A percentile compares a stretch with the other conserved stretches of the same genome.
These are phyloP conservation scores for Tenebrosternarchus preto DNA, from an alignment of 2,113 vertebrate species.

Conservation along the genomic window DNA sequence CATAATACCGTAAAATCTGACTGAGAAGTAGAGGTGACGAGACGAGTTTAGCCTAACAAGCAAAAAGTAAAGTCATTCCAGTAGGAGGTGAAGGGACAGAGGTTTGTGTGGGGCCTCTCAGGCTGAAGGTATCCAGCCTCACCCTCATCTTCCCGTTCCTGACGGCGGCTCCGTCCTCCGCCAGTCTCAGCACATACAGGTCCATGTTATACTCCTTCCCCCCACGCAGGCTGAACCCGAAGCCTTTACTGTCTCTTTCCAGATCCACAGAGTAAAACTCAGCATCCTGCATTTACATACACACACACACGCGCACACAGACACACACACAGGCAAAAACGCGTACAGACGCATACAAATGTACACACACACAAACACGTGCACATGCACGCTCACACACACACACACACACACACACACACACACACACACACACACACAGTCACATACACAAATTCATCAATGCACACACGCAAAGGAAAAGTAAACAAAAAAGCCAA, in stretches of 20 bases:
- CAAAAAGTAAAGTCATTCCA: too few relatives aligned
- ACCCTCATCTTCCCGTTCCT: conserved; percentile 98
- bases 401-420: conserved; percentile 12
- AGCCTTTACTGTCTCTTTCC: conserved; percentile 95
- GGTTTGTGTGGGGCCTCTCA: too few relatives aligned
- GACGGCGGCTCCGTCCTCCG: conserved; percentile 94
- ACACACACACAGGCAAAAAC: conserved; percentile 20
- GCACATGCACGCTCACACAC: conserved; percentile 22
- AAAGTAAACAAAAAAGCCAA: background rate
- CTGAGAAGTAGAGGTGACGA: too few relatives aligned
- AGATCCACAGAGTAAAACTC: conserved; percentile 97
- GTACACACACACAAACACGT: conserved; percentile 16
- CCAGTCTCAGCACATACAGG: conserved; percentile 92
- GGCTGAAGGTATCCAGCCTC: conserved; percentile 54
- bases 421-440: conserved; percentile 29
- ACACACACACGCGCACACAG: conserved; percentile 11
- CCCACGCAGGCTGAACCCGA: conserved; percentile 95
- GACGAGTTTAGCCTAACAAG: too few relatives aligned
- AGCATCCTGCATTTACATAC: conserved; percentile 77
- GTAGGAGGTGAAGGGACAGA: too few relatives aligned
- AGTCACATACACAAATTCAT: background rate
- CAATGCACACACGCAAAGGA: background rate
- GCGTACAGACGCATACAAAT: conserved; percentile 14
- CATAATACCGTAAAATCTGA: too few relatives aligned
- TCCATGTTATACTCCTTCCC: conserved; percentile 98